Base-by-base conservation (phyloP, 2,797 vertebrate species). In the Neosilurus hyrtlii region DNA sequence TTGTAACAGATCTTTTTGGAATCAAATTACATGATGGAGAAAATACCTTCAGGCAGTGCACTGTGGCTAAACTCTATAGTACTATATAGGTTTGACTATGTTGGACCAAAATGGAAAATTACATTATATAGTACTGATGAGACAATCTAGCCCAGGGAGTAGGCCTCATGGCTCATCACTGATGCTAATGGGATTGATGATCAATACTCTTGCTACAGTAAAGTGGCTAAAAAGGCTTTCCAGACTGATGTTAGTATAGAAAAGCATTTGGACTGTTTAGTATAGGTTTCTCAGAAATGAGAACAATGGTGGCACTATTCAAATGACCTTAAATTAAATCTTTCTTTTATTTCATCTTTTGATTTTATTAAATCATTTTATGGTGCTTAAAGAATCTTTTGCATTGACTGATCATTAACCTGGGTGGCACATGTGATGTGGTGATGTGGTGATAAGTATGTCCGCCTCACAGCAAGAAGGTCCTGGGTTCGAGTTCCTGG, bases 151-250 rank as follows among this genome's bases (percentile, higher is more conserved):
- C 65, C 62, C 30, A 65, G 76, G 83, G 89, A 91, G 89, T 30
- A 90, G 89, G 85, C 86, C 83, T 88, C 89, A 89, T 89, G 87
- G 84, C 89, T 91, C 91, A 91, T 90, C 89, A 87, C 83, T 91
- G 92, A 93, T 91, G 89, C 89, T 92, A 93, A 94, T 93, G 91
- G 91, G 59, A 90, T 87, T 88, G 87, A 89, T 92, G 92, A 94
- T 93, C 89, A 89, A 94, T 92, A 90, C 87, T 81, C 79, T 86
- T 89, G 83, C 86, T 88, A 51, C 63, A 77, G 88, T 85, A 89
- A 89, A 84, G 84, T 85, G 85, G 90, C 86, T 90, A 78, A 72
- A 73, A 81, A 26, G 67, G 16, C 7, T 57, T 57, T 79, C 43
- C n/a, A 49, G 74, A 37, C 22, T 35, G 43, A 56, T 63, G 18